Percentiles rank a stretch among this genome's conserved stretches.
phyloP scores from a whole-genome alignment of 2,113 vertebrate species.

The Chinchilla lanigera region DNA sequence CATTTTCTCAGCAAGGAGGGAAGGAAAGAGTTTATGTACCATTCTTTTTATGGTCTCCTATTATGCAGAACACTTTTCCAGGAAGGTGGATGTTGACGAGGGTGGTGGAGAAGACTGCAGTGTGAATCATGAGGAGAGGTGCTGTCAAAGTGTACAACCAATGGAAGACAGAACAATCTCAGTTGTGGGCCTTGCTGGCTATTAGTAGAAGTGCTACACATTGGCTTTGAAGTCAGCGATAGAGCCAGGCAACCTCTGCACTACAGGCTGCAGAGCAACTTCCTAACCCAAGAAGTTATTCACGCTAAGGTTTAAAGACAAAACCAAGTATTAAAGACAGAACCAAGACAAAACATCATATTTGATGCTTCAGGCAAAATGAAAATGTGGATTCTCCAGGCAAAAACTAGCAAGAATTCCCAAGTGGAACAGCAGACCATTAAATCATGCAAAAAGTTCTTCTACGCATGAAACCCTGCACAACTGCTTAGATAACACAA shows the following conservation, averaged over 20 bases:
- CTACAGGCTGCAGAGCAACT: background rate
- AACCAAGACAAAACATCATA: no score
- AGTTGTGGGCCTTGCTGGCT: no score
- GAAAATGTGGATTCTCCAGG: background rate
- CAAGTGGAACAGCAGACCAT: background rate
- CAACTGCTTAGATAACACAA: fast-evolving
- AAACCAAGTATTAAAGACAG: no score
- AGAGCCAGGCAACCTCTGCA: fast-evolving
- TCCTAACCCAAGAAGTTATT: background rate
- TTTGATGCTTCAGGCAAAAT: background rate
- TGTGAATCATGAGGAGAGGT: background rate
- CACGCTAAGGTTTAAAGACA: no score
- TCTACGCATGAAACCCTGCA: background rate
- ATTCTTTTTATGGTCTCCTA: background rate
- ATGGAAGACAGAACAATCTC: background rate
- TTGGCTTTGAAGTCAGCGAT: fast-evolving
- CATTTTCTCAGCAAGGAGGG: background rate
- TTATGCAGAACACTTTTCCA: no score
- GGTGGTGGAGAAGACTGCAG: fast-evolving
- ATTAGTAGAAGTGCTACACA: fast-evolving
- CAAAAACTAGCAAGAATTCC: background rate
- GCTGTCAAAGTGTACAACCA: background rate
- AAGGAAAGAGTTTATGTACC: background rate
- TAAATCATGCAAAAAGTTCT: no score
- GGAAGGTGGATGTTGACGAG: background rate